Evolutionary conservation across 2,888 invertebrate species (phyloP).

Genomic region (Steromphala cineraria): DNA sequence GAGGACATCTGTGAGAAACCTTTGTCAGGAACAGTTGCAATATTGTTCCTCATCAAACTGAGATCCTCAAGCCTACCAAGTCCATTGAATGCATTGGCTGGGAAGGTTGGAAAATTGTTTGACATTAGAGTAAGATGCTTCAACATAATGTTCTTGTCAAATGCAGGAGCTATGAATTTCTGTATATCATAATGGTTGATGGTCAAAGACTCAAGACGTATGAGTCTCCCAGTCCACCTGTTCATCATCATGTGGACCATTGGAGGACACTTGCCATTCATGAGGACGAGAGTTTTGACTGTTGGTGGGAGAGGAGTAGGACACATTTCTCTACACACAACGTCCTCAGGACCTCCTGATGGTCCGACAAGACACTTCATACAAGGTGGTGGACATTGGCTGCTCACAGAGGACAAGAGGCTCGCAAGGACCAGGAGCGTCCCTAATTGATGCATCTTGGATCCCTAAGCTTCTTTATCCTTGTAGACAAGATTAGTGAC

Average conservation of each 20-base stretch:
- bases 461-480: no score
- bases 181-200: slow-evolving; percentile 38
- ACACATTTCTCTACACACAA: slow-evolving; percentile 26
- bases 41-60: slow-evolving; percentile 41
- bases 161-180: slow-evolving; percentile 35
- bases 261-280: slow-evolving; percentile 18
- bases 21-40: slow-evolving; percentile 32
- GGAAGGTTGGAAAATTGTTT: slow-evolving; percentile 34
- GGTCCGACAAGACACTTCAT: slow-evolving; percentile 2
- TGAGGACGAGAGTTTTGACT: slow-evolving; percentile 11
- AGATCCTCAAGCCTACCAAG: slow-evolving; percentile 40
- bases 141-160: slow-evolving; percentile 36
- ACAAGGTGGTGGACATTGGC: slow-evolving; percentile 21
- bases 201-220: slow-evolving; percentile 31
- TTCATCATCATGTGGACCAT: slow-evolving; percentile 8
- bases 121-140: slow-evolving; percentile 37
- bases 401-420: background rate
- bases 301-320: slow-evolving; percentile 25
- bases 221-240: slow-evolving; percentile 23
- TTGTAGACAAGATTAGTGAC: no score
- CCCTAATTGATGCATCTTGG: no score
- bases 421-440: no score
- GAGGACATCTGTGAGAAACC: slow-evolving; percentile 36
- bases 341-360: slow-evolving; percentile 4
- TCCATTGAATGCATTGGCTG: slow-evolving; percentile 41